Conservation (phyloP, 2,797 vertebrate genomes). For the Sebastes cheni region DNA sequence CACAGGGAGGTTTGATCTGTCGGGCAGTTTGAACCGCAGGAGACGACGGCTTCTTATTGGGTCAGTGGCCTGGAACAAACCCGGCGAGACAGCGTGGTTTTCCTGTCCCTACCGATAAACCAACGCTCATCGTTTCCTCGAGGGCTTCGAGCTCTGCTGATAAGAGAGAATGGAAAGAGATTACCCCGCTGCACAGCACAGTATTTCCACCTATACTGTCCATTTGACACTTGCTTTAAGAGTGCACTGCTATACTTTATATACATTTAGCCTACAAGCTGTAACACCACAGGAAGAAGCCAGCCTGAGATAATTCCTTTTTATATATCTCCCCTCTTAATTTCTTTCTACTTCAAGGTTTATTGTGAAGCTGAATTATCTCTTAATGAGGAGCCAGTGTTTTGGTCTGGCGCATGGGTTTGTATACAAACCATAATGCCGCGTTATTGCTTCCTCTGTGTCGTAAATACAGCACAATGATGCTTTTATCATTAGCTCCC, state of each 20-base stretch:
- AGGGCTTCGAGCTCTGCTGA: constrained; percentile 67
- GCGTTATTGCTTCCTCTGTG: constrained; percentile 36
- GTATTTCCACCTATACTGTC: constrained; percentile 27
- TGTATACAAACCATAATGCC: constrained; percentile 39
- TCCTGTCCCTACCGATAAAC: constrained; percentile 64
- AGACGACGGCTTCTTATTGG: constrained; percentile 52
- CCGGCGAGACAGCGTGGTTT: constrained; percentile 45
- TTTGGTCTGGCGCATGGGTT: constrained; percentile 31
- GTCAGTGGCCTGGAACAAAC: constrained; percentile 68
- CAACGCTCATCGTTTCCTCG: constrained; percentile 59
- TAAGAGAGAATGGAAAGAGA: constrained; percentile 65
- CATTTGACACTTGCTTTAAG: constrained; percentile 32
- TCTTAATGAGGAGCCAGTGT: constrained; percentile 41
- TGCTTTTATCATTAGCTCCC: constrained; percentile 58
- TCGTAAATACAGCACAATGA: constrained; percentile 50
- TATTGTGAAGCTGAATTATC: constrained; percentile 46
- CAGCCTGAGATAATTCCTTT: constrained; percentile 10
- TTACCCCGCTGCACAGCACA: constrained; percentile 50
- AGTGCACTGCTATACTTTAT: not conserved
- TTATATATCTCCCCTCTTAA: constrained; percentile 10
- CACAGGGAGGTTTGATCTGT: constrained; percentile 44
- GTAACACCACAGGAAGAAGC: constrained; percentile 1
- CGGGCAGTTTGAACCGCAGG: constrained; percentile 17
- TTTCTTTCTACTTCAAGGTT: constrained; percentile 19
- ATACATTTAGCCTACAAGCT: not conserved